A percentile compares a stretch with the other conserved stretches of the same genome.
Evolutionary conservation across 2,888 invertebrate species (phyloP).

Genomic region (Heteropelma amictum): DNA sequence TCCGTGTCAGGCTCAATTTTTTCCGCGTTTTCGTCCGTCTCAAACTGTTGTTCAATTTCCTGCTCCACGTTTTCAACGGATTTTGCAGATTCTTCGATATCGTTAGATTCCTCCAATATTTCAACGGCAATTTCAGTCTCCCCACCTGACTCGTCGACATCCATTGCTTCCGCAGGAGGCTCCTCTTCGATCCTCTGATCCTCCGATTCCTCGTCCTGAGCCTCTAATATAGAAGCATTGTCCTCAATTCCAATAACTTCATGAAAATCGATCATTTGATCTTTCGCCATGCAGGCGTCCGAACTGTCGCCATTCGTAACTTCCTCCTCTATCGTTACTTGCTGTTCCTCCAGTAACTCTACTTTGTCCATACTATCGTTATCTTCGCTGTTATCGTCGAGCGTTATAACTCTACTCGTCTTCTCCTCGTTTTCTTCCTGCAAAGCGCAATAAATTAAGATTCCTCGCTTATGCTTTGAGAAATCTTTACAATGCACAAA

Average conservation of each 20-base stretch:
- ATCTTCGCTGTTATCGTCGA: constrained; percentile 61
- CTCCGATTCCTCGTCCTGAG: constrained; percentile 48
- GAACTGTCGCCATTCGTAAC: constrained; percentile 62
- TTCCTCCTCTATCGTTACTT: constrained; percentile 64
- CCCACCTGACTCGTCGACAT: constrained; percentile 61
- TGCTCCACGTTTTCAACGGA: constrained; percentile 47
- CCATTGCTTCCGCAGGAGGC: constrained; percentile 55
- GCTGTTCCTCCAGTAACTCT: constrained; percentile 59
- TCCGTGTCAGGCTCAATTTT: constrained; percentile 88
- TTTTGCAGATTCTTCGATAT: constrained; percentile 65
- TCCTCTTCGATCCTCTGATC: constrained; percentile 44
- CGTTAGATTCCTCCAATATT: constrained; percentile 57
- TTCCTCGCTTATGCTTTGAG: background rate
- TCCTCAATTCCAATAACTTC: constrained; percentile 62
- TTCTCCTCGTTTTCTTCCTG: constrained; percentile 48
- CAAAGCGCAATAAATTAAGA: background rate
- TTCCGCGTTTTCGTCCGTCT: constrained; percentile 63
- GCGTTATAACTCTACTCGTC: constrained; percentile 51
- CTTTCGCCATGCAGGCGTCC: constrained; percentile 57
- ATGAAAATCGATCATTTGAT: constrained; percentile 48
- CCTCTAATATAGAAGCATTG: constrained; percentile 53
- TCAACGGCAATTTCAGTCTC: constrained; percentile 70
- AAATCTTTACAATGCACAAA: too few species aligned
- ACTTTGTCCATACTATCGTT: constrained; percentile 64
- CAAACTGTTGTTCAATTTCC: constrained; percentile 20